Evolutionary conservation across 37 sponge, comb jelly and placozoan species (phyloP), one percentile per base, ranked within the genome.

Genomic region (Lycopodina hypogea): DNA sequence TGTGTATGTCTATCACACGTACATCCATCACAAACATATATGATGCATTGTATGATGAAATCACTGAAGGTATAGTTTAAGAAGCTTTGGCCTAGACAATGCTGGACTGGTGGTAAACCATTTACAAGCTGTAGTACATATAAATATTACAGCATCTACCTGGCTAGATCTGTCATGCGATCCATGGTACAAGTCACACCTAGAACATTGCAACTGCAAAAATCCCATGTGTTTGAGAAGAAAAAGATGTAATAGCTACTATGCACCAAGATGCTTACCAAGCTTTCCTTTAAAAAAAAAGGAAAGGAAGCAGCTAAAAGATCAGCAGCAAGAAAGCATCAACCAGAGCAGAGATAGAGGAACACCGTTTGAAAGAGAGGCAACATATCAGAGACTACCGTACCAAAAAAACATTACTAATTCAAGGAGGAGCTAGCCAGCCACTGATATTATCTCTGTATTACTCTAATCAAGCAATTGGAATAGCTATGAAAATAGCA

Each of bases 11-110:
- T n/a, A n/a, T n/a, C n/a, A n/a, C n/a, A n/a, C n/a, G n/a, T n/a
- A n/a, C 78, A 50, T 77, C 78, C 65, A 67, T 77, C 78, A 77
- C 78, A 40, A 61, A 56, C 60, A 45, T 63, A 26, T 59, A 59
- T n/a, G n/a, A n/a, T n/a, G n/a, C n/a, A n/a, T n/a, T 17, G 17
- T 50, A 45, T 72, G 2, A 8, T 23, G 48, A 19, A 6, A n/a
- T 45, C 41, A 28, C 33, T 26, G 33, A 59, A 59, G 28, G 60
- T 6, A 26, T 28, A 6, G 28, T n/a, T n/a, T n/a, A n/a, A n/a
- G n/a, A 7, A 59, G 28, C 28, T 59, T 23, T 59, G 60, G 9
- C 9, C 4, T 45, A 45, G 48, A 45, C 48, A 9, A 45, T 45
- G 48, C 48, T 45, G 9, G 48, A 45, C 48, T 45, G 4, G 48